Percentiles rank a stretch among this genome's conserved stretches.
These are phyloP conservation scores for Ferdinandea cuprea DNA, from an alignment of 2,888 invertebrate genomes.

Conservation along the genomic window DNA sequence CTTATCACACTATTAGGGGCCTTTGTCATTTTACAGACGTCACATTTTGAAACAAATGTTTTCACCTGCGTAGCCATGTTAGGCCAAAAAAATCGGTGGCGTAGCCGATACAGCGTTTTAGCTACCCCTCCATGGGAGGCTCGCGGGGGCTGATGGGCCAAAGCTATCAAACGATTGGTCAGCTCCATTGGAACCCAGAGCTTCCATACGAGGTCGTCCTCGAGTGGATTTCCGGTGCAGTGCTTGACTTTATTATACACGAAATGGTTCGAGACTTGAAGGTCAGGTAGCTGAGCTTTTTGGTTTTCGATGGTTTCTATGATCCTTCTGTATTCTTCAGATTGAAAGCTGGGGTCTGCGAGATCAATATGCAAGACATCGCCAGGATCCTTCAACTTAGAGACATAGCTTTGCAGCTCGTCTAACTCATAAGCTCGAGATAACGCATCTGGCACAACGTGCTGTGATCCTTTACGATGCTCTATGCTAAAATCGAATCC, in stretches of 20 bases:
- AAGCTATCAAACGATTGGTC: not conserved
- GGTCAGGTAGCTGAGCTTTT: slow-evolving; percentile 10
- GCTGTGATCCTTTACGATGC: not conserved
- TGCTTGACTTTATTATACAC: slow-evolving; percentile 1
- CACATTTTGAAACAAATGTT: too few species aligned
- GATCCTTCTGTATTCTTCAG: not conserved
- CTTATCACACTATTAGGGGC: too few species aligned
- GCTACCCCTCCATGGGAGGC: slow-evolving; percentile 10
- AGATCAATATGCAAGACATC: not conserved
- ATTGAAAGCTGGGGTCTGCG: not conserved
- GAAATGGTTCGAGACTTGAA: not conserved
- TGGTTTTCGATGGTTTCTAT: not conserved
- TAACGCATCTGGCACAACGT: slow-evolving; percentile 4
- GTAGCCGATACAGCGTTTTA: too few species aligned
- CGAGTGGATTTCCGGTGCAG: not conserved
- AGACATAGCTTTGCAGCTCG: not conserved
- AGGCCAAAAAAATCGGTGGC: too few species aligned
- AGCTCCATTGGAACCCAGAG: not conserved
- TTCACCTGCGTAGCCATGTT: too few species aligned
- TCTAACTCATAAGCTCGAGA: not conserved
- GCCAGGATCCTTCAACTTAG: not conserved
- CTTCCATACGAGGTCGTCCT: not conserved
- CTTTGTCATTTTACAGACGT: too few species aligned
- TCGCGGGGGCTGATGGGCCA: slow-evolving; percentile 28
- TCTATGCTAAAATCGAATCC: slow-evolving; percentile 16